Conservation (phyloP, 2,888 invertebrate species). For the Unio delphinus region DNA sequence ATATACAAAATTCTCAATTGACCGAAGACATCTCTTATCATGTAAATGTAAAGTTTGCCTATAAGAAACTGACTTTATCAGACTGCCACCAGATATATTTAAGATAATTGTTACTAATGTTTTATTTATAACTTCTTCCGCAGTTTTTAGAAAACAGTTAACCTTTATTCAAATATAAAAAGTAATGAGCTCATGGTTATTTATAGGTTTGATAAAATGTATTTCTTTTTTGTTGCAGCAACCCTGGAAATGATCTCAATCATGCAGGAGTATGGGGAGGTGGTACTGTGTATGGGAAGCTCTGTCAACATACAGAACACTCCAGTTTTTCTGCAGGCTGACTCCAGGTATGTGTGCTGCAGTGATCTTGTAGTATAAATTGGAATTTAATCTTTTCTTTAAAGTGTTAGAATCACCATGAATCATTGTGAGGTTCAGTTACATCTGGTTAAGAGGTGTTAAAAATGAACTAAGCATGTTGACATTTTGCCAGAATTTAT, state of each 20-base stretch:
- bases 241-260: conserved; percentile 90
- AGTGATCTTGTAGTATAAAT: neutral
- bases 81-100: neutral
- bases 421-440: too few relatives aligned
- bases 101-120: neutral
- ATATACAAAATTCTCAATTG: too few relatives aligned
- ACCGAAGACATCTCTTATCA: too few relatives aligned
- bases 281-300: conserved; percentile 93
- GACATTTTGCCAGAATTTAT: too few relatives aligned
- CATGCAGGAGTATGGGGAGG: conserved; percentile 97
- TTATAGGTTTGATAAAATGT: neutral
- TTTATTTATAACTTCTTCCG: neutral
- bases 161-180: neutral
- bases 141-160: neutral
- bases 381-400: too few relatives aligned
- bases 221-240: conserved; percentile 72
- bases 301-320: conserved; percentile 91
- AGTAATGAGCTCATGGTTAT: neutral
- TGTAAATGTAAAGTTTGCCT: too few relatives aligned
- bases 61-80: too few relatives aligned
- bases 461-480: too few relatives aligned
- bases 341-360: conserved; percentile 72
- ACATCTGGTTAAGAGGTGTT: too few relatives aligned
- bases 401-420: too few relatives aligned
- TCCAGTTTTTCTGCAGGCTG: conserved; percentile 93